A percentile compares a stretch with the other conserved stretches of the same genome.
phyloP scores from a whole-genome alignment of 2,888 invertebrate species.

The Muscina levida region DNA sequence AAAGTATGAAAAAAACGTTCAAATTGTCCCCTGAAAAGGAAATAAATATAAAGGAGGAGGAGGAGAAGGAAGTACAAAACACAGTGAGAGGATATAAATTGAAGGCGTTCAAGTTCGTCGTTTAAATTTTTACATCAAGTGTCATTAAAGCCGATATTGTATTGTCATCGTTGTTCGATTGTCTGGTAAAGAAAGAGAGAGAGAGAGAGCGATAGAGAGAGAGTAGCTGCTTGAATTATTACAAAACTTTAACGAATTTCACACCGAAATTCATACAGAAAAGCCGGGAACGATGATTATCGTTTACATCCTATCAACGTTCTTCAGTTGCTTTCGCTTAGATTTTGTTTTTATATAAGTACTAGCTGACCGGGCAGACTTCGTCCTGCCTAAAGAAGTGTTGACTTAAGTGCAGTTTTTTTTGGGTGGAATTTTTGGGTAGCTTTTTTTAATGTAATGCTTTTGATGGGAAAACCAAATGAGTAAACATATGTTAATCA shows the following conservation, averaged over 20 bases:
- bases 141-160: conserved; percentile 17
- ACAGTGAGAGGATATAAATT: background rate
- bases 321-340: no score
- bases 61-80: background rate
- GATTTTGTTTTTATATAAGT: no score
- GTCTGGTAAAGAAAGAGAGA: conserved; percentile 10
- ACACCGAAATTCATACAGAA: conserved; percentile 6
- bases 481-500: no score
- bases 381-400: no score
- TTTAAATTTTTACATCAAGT: conserved; percentile 27
- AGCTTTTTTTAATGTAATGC: no score
- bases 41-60: background rate
- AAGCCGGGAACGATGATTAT: no score
- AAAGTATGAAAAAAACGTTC: background rate
- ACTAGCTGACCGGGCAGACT: no score
- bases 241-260: conserved; percentile 11
- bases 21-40: background rate
- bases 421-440: no score
- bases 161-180: conserved; percentile 8
- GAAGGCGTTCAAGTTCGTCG: conserved; percentile 13
- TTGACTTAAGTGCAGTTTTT: no score
- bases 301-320: no score
- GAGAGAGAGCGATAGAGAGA: no score
- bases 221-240: conserved; percentile 16
- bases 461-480: no score